phyloP scores from a whole-genome alignment of 2,113 vertebrate genomes.

The Dasyprocta punctata region DNA sequence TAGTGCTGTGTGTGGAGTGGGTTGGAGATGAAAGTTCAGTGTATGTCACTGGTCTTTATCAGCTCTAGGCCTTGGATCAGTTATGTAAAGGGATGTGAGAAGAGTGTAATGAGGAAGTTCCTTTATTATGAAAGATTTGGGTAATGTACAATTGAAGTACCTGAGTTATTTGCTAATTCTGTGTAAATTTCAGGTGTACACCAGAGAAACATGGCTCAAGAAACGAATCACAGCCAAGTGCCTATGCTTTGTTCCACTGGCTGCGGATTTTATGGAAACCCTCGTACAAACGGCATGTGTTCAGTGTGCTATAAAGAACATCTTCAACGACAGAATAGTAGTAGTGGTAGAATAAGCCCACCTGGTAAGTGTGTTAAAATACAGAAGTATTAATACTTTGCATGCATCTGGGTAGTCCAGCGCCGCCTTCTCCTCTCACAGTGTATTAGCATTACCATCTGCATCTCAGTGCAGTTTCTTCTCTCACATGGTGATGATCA shows the following conservation, averaged over 20 bases:
- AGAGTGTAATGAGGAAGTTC: background rate
- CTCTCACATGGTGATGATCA: background rate
- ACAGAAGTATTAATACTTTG: background rate
- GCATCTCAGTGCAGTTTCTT: background rate
- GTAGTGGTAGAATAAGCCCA: constrained; percentile 90
- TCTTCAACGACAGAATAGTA: constrained; percentile 92
- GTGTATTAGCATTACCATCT: background rate
- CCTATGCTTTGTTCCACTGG: constrained; percentile 94
- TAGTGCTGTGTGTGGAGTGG: background rate
- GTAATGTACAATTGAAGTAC: background rate
- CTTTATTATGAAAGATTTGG: background rate
- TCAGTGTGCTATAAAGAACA: constrained; percentile 95
- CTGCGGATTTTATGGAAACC: constrained; percentile 94
- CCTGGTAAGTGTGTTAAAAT: constrained; percentile 87
- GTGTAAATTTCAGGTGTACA: constrained; percentile 84
- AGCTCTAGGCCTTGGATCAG: background rate
- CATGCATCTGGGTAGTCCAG: background rate
- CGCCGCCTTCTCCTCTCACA: background rate
- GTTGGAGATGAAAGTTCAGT: background rate
- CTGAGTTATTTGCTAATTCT: constrained; percentile 42
- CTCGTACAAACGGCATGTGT: constrained; percentile 94
- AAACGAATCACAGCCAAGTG: constrained; percentile 94
- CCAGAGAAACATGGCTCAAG: constrained; percentile 93
- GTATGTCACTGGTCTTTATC: background rate
- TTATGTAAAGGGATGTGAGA: background rate